Base-by-base conservation (phyloP, 2,888 invertebrate genomes). In the Dasypogon diadema region DNA sequence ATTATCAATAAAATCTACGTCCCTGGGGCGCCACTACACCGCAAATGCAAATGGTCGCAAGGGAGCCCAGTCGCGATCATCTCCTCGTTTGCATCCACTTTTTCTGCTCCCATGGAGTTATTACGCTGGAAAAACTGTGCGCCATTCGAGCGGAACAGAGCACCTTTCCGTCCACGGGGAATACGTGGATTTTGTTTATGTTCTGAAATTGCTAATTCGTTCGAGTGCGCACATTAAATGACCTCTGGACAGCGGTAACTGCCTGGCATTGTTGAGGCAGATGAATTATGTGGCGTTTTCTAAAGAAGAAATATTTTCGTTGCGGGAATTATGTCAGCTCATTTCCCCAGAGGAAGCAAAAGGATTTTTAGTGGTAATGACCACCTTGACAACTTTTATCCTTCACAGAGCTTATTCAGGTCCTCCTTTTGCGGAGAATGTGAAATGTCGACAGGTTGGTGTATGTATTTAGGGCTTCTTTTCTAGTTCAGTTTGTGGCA, bases 201-300 rank as follows among this genome's bases (percentile, higher is more conserved):
- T 12, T 42, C 42, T n/a, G n/a, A 42, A 42, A 42, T 42, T 42
- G 42, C 12, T 42, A 42, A 42, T 12, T 42, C 42, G n/a, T 42
- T 42, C n/a, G 42, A 42, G 42, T 42, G 42, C 42, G 42, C 42
- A 42, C 42, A 42, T 42, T 42, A 42, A 42, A 42, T 42, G n/a
- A 42, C 42, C 42, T 12, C n/a, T 42, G 10, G 12, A 6, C 8
- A 42, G 3, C 8, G 4, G 30, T 30, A 5, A 30, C 30, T 30
- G 8, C 30, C 30, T 30, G 30, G 30, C 30, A 30, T 30, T 30
- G 30, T 30, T n/a, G n/a, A n/a, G n/a, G n/a, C n/a, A n/a, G n/a
- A n/a, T n/a, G n/a, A n/a, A n/a, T n/a, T n/a, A n/a, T n/a, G n/a
- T n/a, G n/a, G n/a, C n/a, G n/a, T n/a, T n/a, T n/a, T n/a, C n/a